A percentile compares a stretch with the other conserved stretches of the same genome.
Evolutionary conservation across 2,113 vertebrate species (phyloP).

Genomic region (Capra hircus): DNA sequence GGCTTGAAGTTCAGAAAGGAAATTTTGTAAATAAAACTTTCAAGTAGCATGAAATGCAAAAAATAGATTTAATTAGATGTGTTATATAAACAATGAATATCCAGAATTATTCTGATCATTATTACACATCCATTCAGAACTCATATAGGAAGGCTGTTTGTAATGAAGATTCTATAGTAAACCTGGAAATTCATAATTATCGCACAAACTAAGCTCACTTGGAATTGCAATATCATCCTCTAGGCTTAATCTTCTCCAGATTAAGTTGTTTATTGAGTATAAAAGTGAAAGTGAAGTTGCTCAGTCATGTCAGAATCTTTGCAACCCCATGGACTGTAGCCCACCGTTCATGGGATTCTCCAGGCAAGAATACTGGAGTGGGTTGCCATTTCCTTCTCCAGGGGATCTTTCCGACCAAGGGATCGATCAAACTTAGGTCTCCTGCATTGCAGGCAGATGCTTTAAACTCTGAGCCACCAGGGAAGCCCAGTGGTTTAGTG

Average conservation of each 20-base stretch:
- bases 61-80: neutral
- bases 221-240: neutral
- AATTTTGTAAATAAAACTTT: neutral
- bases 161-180: neutral
- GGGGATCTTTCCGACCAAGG: rapidly evolving
- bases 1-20: neutral
- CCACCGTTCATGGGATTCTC: no score
- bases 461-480: no score
- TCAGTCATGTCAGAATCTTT: rapidly evolving
- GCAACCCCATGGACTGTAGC: no score
- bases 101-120: neutral
- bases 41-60: neutral
- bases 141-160: neutral
- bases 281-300: no score
- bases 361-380: no score
- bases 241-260: neutral
- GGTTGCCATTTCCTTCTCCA: no score
- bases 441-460: no score
- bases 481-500: neutral
- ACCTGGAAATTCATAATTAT: neutral
- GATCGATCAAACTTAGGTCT: no score
- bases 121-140: neutral
- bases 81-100: neutral
- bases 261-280: neutral
- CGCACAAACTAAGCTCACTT: neutral